Percentiles rank a stretch among this genome's conserved stretches.
phyloP scores from a whole-genome alignment of 2,888 invertebrate species.

The Galeruca laticollis region DNA sequence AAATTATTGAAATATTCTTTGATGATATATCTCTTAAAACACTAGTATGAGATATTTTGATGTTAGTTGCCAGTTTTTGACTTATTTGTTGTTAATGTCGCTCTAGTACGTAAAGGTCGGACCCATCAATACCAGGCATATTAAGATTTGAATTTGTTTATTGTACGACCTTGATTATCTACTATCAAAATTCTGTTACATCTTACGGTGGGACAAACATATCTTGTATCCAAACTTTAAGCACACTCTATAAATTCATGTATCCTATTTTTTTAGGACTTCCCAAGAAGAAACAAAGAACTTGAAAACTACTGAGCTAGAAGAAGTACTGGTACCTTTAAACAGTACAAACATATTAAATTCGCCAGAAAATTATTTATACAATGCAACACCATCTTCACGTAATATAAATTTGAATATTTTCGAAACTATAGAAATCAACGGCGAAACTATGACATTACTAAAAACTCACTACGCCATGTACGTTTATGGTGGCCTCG shows the following conservation, averaged over 20 bases:
- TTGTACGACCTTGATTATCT: no score
- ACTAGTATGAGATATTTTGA: no score
- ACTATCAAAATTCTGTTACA: no score
- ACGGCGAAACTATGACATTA: not conserved
- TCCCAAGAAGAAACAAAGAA: slow-evolving; percentile 55
- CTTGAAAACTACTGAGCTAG: slow-evolving; percentile 6
- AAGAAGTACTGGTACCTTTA: not conserved
- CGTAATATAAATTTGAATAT: slow-evolving; percentile 2
- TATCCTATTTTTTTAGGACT: slow-evolving; percentile 53
- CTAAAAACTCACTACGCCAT: slow-evolving; percentile 49
- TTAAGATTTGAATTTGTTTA: no score
- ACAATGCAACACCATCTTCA: not conserved
- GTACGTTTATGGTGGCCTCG: slow-evolving; percentile 70
- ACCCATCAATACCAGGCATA: no score
- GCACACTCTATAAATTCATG: not conserved
- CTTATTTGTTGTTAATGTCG: no score
- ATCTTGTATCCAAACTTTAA: not conserved
- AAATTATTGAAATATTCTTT: no score
- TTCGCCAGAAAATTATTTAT: not conserved
- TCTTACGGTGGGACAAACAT: no score
- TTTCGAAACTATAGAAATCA: slow-evolving; percentile 24
- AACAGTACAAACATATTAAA: not conserved
- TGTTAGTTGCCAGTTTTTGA: no score
- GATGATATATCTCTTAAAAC: no score
- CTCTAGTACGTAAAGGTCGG: no score